phyloP scores from a whole-genome alignment of 2,888 invertebrate species.

The Drosophila engyochracea region DNA sequence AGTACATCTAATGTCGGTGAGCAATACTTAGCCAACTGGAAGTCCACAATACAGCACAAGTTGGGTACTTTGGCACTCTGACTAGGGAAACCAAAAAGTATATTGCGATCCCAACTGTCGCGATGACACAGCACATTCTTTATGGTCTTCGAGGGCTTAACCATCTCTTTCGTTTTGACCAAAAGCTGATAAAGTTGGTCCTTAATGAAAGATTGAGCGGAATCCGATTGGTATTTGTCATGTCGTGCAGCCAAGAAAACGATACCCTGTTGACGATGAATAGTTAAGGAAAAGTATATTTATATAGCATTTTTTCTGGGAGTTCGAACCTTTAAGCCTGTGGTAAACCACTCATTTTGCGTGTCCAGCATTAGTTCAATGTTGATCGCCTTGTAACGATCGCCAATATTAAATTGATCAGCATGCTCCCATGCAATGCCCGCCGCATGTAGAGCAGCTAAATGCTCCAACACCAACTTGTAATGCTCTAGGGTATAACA shows the following conservation, averaged over 20 bases:
- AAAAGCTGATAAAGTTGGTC: conserved; percentile 66
- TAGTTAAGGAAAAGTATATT: neutral
- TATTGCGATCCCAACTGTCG: conserved; percentile 84
- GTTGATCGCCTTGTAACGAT: conserved; percentile 58
- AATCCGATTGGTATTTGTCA: conserved; percentile 68
- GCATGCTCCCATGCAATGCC: conserved; percentile 80
- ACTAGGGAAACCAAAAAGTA: conserved; percentile 78
- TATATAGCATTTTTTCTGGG: accelerated
- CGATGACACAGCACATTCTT: conserved; percentile 86
- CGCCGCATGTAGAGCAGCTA: conserved; percentile 76
- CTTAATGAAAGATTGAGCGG: conserved; percentile 66
- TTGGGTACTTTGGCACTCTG: conserved; percentile 75
- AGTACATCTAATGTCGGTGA: conserved; percentile 87
- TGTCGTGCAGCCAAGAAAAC: conserved; percentile 74
- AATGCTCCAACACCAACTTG: conserved; percentile 65
- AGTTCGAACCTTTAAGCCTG: conserved; percentile 71
- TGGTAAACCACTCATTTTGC: conserved; percentile 74
- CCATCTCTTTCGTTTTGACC: conserved; percentile 60
- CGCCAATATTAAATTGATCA: conserved; percentile 67
- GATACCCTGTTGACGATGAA: conserved; percentile 61
- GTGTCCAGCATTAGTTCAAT: conserved; percentile 63
- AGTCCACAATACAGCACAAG: conserved; percentile 87
- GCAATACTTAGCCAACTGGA: conserved; percentile 87
- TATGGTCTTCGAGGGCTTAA: conserved; percentile 78
- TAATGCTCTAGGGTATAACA: conserved; percentile 59